Evolutionary conservation across 23 tunicate genomes (phyloP).

Genomic region (Ascidia mentula): DNA sequence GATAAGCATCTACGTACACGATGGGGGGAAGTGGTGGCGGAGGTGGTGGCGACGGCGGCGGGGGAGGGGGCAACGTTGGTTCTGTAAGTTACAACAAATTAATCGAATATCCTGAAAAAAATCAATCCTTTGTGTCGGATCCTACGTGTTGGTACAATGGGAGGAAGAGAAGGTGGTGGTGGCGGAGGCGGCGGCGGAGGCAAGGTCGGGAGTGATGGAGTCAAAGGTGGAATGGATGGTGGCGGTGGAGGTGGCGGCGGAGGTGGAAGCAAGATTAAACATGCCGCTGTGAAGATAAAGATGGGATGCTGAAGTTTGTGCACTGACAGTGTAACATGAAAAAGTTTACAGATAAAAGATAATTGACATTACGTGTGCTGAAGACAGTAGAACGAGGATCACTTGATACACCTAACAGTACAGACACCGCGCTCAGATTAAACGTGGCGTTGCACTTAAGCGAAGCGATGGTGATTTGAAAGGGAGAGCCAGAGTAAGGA

Average conservation of each 20-base stretch:
- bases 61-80: conserved; percentile 11
- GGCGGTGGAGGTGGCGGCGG: conserved; percentile 70
- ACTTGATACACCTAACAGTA: background rate
- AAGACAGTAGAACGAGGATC: background rate
- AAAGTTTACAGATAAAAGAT: background rate
- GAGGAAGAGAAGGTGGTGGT: conserved; percentile 42
- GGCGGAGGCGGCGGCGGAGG: conserved; percentile 28
- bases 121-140: background rate
- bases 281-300: background rate
- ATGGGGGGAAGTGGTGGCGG: background rate
- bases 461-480: background rate
- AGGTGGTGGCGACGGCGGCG: conserved; percentile 19
- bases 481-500: background rate
- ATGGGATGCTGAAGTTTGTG: too few relatives aligned
- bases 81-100: background rate
- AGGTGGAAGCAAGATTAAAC: conserved; percentile 2
- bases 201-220: conserved; percentile 12
- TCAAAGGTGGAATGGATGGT: conserved; percentile 44
- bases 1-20: too few relatives aligned
- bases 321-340: too few relatives aligned
- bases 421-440: background rate
- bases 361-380: background rate
- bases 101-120: too few relatives aligned
- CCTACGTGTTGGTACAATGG: background rate
- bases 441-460: background rate